Base-by-base conservation (phyloP, 1,140 invertebrate species). In the Sminthurinus signatus region DNA sequence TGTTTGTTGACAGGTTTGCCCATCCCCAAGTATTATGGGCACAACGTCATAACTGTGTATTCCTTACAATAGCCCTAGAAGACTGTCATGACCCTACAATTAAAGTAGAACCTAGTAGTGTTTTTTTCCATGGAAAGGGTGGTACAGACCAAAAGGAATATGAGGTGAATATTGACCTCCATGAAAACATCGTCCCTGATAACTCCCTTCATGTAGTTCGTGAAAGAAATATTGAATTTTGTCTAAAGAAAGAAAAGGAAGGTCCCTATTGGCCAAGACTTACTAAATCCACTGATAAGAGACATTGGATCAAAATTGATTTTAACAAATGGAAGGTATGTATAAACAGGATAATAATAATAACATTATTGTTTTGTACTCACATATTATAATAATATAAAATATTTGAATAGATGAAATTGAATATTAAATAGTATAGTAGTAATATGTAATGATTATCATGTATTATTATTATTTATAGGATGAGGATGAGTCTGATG, bases 251-350 rank as follows among this genome's bases (percentile, higher is more conserved):
- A 75, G 81, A 83, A 73, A 85, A 85, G 57, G 78, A 80, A 21
- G 87, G 85, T 64, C 83, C 87, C 14, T 96, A 85, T 75, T 97
- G 94, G 94, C 87, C 90, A 60, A 44, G 70, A 44, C 48, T 72
- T 3, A 68, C 67, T 28, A 89, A 90, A 78, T 89, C 91, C 69
- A 88, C 87, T 71, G 86, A 85, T 75, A 96, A 95, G 78, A 85
- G 87, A 70, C 93, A 96, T 76, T 98, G 94, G 93, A 81, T 98
- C 58, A 96, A 95, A 79, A 88, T 93, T 68, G 95, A 98, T 76
- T 98, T 98, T 75, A 88, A 91, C 72, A 93, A 94, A 78, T 98
- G 94, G 93, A 88, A 88, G n/a, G n/a, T n/a, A n/a, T n/a, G n/a
- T n/a, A n/a, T n/a, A n/a, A n/a, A n/a, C n/a, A n/a, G n/a, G n/a